Percentiles rank a stretch among this genome's conserved stretches.
Evolutionary conservation across 2,888 invertebrate genomes (phyloP).

Genomic region (Pristionchus mayeri): DNA sequence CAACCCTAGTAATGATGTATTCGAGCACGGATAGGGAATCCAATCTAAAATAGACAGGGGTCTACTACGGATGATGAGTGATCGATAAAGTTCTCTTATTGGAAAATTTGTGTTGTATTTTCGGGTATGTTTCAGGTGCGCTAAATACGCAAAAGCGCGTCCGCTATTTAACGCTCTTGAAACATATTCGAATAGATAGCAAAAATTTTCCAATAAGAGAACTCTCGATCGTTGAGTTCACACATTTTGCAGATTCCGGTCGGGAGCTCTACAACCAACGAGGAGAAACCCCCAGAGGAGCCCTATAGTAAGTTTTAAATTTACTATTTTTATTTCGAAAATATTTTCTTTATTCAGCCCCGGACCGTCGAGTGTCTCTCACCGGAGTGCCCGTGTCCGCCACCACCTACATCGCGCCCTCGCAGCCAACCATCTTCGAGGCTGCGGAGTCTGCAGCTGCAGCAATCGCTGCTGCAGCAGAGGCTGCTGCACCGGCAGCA

Average conservation of each 20-base stretch:
- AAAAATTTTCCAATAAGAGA: too few species aligned
- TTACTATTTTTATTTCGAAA: neutral
- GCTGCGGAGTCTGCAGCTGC: neutral
- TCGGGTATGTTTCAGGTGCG: too few species aligned
- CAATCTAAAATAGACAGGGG: too few species aligned
- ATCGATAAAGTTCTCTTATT: too few species aligned
- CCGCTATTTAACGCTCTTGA: too few species aligned
- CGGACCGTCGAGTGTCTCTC: conserved; percentile 26
- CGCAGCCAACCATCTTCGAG: conserved; percentile 31
- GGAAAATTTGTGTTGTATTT: too few species aligned
- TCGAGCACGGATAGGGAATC: too few species aligned
- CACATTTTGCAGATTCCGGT: neutral
- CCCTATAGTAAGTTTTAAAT: neutral
- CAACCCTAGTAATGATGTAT: too few species aligned
- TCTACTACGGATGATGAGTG: too few species aligned
- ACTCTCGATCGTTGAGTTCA: too few species aligned
- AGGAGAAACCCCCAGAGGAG: neutral
- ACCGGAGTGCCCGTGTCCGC: conserved; percentile 20
- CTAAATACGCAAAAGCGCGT: too few species aligned
- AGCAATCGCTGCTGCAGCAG: neutral
- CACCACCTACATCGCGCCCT: conserved; percentile 22
- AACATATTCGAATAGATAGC: too few species aligned
- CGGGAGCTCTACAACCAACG: neutral
- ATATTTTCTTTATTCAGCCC: neutral
- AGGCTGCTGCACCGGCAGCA: neutral